Conservation (phyloP, 64 coral and sea anemone genomes). For the Montipora sp. region DNA sequence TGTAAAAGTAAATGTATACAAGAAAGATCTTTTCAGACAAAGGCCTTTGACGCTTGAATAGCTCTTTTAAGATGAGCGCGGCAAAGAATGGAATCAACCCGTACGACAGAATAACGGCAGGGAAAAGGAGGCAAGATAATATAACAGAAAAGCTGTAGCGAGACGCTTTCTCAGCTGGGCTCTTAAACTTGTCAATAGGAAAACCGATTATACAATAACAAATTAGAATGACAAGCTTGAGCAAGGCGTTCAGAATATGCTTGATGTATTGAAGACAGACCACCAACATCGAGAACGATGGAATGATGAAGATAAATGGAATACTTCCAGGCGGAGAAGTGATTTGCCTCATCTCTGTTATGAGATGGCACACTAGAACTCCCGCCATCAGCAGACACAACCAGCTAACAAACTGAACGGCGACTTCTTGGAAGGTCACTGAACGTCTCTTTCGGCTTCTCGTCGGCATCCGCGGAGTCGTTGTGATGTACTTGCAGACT, state of each 20-base stretch:
- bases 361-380: not conserved
- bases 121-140: not conserved
- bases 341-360: not conserved
- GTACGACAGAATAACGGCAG: not conserved
- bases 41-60: not conserved
- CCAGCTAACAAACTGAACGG: not conserved
- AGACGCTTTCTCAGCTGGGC: not conserved
- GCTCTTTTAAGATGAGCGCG: not conserved
- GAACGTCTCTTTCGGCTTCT: not conserved
- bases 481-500: not conserved
- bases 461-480: not conserved
- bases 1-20: constrained; percentile 1
- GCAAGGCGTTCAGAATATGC: not conserved
- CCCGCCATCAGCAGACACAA: not conserved
- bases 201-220: not conserved
- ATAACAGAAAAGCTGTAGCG: not conserved
- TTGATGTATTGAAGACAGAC: not conserved
- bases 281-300: not conserved
- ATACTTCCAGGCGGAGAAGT: not conserved
- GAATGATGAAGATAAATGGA: not conserved
- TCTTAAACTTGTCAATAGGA: not conserved
- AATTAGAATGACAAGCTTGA: not conserved
- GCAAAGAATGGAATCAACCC: not conserved
- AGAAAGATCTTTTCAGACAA: not conserved
- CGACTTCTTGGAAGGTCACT: not conserved